Conservation (phyloP, 2,888 invertebrate genomes). For the Pollenia labialis region DNA sequence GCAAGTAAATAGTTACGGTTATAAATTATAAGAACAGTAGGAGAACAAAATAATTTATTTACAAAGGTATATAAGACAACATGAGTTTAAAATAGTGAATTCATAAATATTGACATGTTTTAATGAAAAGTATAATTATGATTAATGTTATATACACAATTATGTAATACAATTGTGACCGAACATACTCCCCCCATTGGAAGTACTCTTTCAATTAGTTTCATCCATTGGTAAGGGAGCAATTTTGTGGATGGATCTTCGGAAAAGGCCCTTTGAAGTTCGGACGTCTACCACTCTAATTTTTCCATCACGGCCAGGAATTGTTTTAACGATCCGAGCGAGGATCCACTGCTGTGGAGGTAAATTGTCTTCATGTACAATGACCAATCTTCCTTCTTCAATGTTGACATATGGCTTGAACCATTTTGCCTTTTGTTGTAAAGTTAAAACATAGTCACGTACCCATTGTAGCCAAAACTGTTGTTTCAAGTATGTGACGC, state of each 20-base stretch:
- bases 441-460: neutral
- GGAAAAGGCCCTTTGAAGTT: neutral
- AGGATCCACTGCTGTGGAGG: slow-evolving; percentile 27
- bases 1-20: too few relatives aligned
- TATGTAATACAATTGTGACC: too few relatives aligned
- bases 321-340: neutral
- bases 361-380: slow-evolving; percentile 24
- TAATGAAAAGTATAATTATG: too few relatives aligned
- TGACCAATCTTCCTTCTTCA: neutral
- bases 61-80: too few relatives aligned
- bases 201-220: neutral
- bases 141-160: too few relatives aligned
- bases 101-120: too few relatives aligned
- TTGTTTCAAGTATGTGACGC: too few relatives aligned
- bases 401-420: neutral
- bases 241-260: slow-evolving; percentile 12
- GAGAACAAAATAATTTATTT: too few relatives aligned
- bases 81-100: too few relatives aligned
- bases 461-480: too few relatives aligned
- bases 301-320: slow-evolving; percentile 11
- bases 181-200: neutral
- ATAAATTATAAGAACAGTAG: too few relatives aligned
- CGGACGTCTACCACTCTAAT: neutral
- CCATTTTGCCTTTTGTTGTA: neutral
- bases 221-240: neutral